Evolutionary conservation across 2,797 vertebrate species (phyloP), one percentile per base, ranked within the genome.

Genomic region (Manis pentadactyla): DNA sequence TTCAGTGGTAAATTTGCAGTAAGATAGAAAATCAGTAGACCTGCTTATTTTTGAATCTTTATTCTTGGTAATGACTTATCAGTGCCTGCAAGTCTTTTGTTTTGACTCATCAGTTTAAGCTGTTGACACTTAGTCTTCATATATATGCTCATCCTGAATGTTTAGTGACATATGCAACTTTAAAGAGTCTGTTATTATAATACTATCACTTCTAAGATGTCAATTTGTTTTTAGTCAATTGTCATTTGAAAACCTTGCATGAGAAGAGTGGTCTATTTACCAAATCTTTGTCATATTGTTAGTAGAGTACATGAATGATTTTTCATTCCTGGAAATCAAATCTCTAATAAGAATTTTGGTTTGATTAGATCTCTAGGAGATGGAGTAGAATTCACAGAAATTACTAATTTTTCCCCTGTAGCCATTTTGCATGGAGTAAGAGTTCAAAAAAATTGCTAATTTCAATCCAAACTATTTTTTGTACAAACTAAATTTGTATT

Each of bases 11-110:
- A 73, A 78, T 63, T 73, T 87, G 23, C 51, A 23, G 66, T 69
- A 37, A 29, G 46, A 39, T 78, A 87, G 73, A 93, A 23, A 78
- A 49, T 84, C 87, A 83, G 39, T 95, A 87, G 77, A 61, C 7
- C n/a, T 84, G n/a, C 63, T 91, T 73, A 90, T 57, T 71, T 94
- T 78, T 90, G 13, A 87, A 83, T 74, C 59, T 57, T 46, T 68
- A 74, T 46, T 91, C n/a, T 81, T 21, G 69, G 19, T 55, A 77
- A 71, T 90, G 12, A 63, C 53, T 57, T 69, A 39, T 74, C 25
- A 77, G 42, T 74, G 15, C 51, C 71, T 88, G 37, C 5, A 84
- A 63, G 49, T 68, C 46, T 14, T 37, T 59, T 42, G 27, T 63
- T 19, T 19, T 46, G 3, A 82, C 49, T 90, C 23, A 57, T 46